A percentile compares a stretch with the other conserved stretches of the same genome.
These are phyloP conservation scores for Hirtodrosophila cameraria DNA, from an alignment of 2,888 invertebrate genomes.

Conservation along the genomic window DNA sequence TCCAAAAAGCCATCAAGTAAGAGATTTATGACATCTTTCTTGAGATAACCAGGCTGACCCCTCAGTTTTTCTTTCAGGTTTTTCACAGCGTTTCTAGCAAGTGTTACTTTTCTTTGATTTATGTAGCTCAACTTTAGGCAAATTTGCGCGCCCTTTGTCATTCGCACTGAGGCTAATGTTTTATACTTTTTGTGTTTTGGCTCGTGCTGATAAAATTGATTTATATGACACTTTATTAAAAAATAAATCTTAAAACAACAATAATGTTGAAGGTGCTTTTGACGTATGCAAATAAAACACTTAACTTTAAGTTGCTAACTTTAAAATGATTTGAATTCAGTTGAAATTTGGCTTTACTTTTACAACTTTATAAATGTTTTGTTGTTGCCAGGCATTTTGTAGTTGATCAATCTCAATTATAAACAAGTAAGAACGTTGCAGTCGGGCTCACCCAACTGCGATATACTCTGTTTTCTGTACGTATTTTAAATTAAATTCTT, in stretches of 20 bases:
- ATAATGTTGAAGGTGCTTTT: conserved; percentile 4
- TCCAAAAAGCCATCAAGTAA: conserved; percentile 3
- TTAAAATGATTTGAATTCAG: not conserved
- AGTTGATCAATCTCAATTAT: too few relatives aligned
- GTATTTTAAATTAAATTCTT: too few relatives aligned
- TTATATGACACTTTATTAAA: conserved; percentile 51
- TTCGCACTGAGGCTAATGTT: conserved; percentile 16
- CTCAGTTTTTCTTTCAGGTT: not conserved
- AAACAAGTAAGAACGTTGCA: too few relatives aligned
- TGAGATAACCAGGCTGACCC: conserved; percentile 45
- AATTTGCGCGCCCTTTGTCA: conserved; percentile 33
- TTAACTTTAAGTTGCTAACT: not conserved
- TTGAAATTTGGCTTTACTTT: too few relatives aligned
- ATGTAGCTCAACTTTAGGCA: conserved; percentile 51
- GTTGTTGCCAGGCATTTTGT: too few relatives aligned
- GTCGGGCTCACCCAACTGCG: too few relatives aligned
- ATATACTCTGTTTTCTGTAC: too few relatives aligned
- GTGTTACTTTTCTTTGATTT: conserved; percentile 61
- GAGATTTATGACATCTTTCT: conserved; percentile 18
- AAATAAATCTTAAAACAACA: not conserved
- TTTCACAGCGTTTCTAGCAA: conserved; percentile 42
- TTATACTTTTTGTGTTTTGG: conserved; percentile 28
- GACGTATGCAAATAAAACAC: not conserved
- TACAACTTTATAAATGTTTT: not conserved
- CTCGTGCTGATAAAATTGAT: conserved; percentile 59